phyloP scores from a whole-genome alignment of 2,888 invertebrate genomes.

The Drosophila fulvimacula region DNA sequence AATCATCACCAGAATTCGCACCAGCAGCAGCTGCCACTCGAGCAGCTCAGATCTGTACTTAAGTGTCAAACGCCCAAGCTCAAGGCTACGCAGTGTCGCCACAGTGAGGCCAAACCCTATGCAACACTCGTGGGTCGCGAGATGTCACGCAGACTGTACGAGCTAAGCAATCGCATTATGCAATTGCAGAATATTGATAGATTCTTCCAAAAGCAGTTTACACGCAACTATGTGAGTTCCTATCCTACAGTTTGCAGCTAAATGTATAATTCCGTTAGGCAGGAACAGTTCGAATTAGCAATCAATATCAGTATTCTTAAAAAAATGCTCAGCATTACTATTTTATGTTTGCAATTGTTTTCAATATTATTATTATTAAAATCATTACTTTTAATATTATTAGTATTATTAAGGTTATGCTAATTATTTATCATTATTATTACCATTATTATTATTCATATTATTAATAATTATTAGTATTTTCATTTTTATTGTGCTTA shows the following conservation, averaged over 20 bases:
- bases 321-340: too few relatives aligned
- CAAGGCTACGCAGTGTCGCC: constrained; percentile 1
- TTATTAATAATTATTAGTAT: background rate
- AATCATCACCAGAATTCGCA: background rate
- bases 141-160: constrained; percentile 70
- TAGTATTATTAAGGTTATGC: too few relatives aligned
- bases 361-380: too few relatives aligned
- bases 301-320: too few relatives aligned
- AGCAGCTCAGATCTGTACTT: constrained; percentile 1
- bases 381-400: too few relatives aligned
- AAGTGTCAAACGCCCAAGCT: constrained; percentile 3
- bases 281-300: too few relatives aligned
- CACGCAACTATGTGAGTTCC: constrained; percentile 82
- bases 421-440: too few relatives aligned
- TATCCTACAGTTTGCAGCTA: background rate
- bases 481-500: background rate
- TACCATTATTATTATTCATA: too few relatives aligned
- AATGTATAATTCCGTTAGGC: too few relatives aligned
- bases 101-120: constrained; percentile 14
- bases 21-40: background rate
- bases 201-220: constrained; percentile 83
- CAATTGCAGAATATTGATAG: constrained; percentile 78
- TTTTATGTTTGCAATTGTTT: too few relatives aligned
- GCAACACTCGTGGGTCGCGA: constrained; percentile 61
- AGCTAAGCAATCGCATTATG: constrained; percentile 77